Base-by-base conservation (phyloP, 2,113 vertebrate species). In the Monopterus albus region DNA sequence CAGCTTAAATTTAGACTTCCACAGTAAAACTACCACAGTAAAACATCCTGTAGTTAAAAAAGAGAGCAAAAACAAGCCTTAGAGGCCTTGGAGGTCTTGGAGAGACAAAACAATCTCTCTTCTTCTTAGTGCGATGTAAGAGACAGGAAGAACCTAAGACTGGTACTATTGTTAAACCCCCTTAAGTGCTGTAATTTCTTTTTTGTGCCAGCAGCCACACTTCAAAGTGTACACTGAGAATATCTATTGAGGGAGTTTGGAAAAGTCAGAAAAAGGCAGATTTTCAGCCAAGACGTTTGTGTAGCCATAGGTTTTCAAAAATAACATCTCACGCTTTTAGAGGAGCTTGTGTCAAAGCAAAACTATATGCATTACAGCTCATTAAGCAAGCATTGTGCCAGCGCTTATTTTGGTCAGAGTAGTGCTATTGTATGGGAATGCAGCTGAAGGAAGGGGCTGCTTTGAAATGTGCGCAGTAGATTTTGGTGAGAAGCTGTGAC, bases 311-410 rank as follows among this genome's bases (percentile, higher is more conserved):
- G 45, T 28, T 28, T 25, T 64, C 26, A 62, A 23, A 46, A 65
- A 40, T 21, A 64, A 38, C 42, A 20, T 75, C 63, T 66, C 29
- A 38, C 28, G 25, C 39, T 72, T 53, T 65, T 38, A 29, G 33
- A 53, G 10, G 64, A 58, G 55, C 11, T 17, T 58, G 72, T 62
- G 64, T 58, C 63, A 73, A 62, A 68, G 51, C 35, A 53, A 72
- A 71, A 75, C 31, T 11, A 17, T 11, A 17, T 1, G 46, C 31
- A 56, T 50, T 33, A 51, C 17, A 47, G 42, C 26, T 35, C 53
- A 58, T 66, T 47, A 70, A 45, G 25, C 15, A 29, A 60, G 49
- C 36, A 1, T 28, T 64, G 49, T 0, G 4, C 66, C 33, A 55
- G 56, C 18, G 39, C 23, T 43, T 61, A 56, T 65, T 56, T 42